Evolutionary conservation across 2,113 vertebrate species (phyloP), one percentile per base, ranked within the genome.

Genomic region (Pollachius pollachius): DNA sequence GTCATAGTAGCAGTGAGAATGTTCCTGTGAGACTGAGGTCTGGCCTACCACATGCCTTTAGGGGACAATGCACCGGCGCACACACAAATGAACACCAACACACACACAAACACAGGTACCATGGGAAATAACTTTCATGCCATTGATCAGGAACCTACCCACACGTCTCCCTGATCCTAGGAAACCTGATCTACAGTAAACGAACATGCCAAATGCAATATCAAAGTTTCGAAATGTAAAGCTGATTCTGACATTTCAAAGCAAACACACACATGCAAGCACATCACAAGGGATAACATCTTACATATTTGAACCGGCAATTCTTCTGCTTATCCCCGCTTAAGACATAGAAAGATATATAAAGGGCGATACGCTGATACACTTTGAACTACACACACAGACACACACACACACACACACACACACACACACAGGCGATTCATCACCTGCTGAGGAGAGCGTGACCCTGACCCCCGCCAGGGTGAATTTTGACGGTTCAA

Each of bases 81-180:
- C 52, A 16, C 23, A 57, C 27, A 34, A 11, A 9, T 8, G 12
- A 16, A 58, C 15, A 7, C 69, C 57, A n/a, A 61, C 18, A 62
- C 66, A 63, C 52, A 62, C 13, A 63, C 12, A 57, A 52, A 30
- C 65, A 60, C 15, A 57, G 34, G 48, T 69, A 68, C 73, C 77
- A 72, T 72, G 72, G 81, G 68, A 84, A 85, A 77, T 79, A 76
- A 75, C 68, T 74, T 72, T 71, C 34, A 5, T 71, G 59, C 69
- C 78, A 78, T 81, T 75, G 69, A 81, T 76, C 60, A 74, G n/a
- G 11, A 77, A 75, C 59, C 41, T 48, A 9, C 58, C 62, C 48
- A 73, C 62, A 48, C 72, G 1, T 75, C 69, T 37, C 66, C 15
- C 27, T 9, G 69, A 30, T 30, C 21, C 21, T 62, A 18, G 52